Evolutionary conservation across 2,888 invertebrate genomes (phyloP), one percentile per base, ranked within the genome.

Genomic region (Macrosoma leucophasiata): DNA sequence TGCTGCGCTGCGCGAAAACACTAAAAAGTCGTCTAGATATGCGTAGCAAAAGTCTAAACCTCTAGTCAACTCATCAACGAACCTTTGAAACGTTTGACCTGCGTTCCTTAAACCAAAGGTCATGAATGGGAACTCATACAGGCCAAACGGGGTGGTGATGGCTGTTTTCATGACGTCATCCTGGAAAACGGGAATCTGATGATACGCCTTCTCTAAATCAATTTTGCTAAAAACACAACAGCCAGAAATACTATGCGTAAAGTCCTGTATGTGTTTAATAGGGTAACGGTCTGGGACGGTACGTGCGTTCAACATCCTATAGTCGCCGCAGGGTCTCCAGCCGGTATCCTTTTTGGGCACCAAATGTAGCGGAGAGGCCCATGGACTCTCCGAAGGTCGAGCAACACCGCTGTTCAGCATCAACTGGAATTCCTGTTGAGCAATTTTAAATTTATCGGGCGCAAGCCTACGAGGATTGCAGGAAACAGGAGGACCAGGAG

Each of bases 31-130:
- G 22, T 67, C 61, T 0, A 70, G 29, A 15, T 67, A 66, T 0
- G 41, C 27, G 31, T 44, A 59, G 8, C 12, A 28, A 14, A 36
- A 36, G 12, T 36, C 36, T 1, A 43, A 22, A 0, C 36, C 43
- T 11, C 25, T 9, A 3, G 25, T 9, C 3, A 36, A 21, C 17
- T 50, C 43, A 20, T 66, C 54, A 2, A 72, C 55, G 19, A 65
- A 64, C 2, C 62, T 46, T 36, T 69, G 62, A 44, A 75, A 60
- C 0, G 67, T 65, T 37, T 74, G 64, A 2, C 59, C 61, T 1
- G 73, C 66, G 36, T 77, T 73, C 3, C 64, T 26, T 0, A 74
- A 46, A 1, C 72, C 69, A 13, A 69, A 72, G 0, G 46, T 42
- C 58, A 62, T 58, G 3, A 15, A 33, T 0, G 48, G 34, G 24